Percentiles rank a stretch among this genome's conserved stretches.
These are phyloP conservation scores for Ormia ochracea DNA, from an alignment of 2,888 invertebrate genomes.

Conservation along the genomic window DNA sequence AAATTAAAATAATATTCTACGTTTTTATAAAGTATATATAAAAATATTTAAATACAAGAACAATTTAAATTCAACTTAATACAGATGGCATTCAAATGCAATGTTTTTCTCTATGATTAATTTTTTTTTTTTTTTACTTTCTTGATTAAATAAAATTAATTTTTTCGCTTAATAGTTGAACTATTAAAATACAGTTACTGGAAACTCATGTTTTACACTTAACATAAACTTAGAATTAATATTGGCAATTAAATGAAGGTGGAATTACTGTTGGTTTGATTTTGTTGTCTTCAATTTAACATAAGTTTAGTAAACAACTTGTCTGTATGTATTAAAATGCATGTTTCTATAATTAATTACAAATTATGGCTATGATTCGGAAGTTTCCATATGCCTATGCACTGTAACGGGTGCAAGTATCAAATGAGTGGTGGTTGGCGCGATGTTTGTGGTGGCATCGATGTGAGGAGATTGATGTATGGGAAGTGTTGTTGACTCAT, in stretches of 20 bases:
- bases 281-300: slow-evolving; percentile 6
- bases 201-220: slow-evolving; percentile 40
- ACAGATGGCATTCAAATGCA: slow-evolving; percentile 48
- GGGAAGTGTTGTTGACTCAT: slow-evolving; percentile 72
- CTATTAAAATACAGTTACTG: slow-evolving; percentile 39
- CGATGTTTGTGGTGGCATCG: slow-evolving; percentile 38
- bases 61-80: slow-evolving; percentile 43
- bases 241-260: slow-evolving; percentile 61
- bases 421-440: slow-evolving; percentile 76
- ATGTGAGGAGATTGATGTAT: slow-evolving; percentile 59
- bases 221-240: slow-evolving; percentile 59
- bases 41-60: slow-evolving; percentile 38
- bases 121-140: background rate
- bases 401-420: slow-evolving; percentile 93
- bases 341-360: slow-evolving; percentile 12
- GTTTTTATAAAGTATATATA: slow-evolving; percentile 32
- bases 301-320: slow-evolving; percentile 33
- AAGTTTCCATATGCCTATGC: slow-evolving; percentile 91
- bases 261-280: slow-evolving; percentile 42
- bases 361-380: slow-evolving; percentile 70
- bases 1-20: background rate
- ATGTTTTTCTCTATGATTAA: slow-evolving; percentile 4
- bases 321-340: slow-evolving; percentile 17
- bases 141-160: slow-evolving; percentile 17
- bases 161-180: slow-evolving; percentile 50